A percentile compares a stretch with the other conserved stretches of the same genome.
Conservation (phyloP, 2,113 vertebrate species). For the Scytalopus superciliaris region DNA sequence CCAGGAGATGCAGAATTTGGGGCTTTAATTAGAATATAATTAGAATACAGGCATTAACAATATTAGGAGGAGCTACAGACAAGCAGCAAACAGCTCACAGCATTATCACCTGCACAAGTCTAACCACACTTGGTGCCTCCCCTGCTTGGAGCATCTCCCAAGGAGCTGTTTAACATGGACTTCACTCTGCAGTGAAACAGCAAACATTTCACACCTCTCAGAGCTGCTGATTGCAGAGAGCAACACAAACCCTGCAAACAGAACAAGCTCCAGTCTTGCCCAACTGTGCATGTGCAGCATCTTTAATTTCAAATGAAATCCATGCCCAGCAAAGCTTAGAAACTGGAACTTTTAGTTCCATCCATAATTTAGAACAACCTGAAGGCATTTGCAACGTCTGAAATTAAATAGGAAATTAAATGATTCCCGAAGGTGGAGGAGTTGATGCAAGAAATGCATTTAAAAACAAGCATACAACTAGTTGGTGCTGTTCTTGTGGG, state of each 20-base stretch:
- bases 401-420: constrained; percentile 64
- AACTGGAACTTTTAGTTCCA: background rate
- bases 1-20: background rate
- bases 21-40: background rate
- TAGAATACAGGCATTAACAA: background rate
- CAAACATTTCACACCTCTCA: constrained; percentile 6
- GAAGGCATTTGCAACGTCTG: background rate
- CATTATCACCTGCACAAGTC: background rate
- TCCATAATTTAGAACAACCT: constrained; percentile 51
- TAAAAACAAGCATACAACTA: background rate
- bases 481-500: background rate
- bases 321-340: background rate
- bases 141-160: background rate
- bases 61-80: background rate
- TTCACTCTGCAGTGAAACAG: background rate
- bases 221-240: background rate
- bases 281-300: background rate
- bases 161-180: background rate
- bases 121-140: background rate
- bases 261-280: background rate
- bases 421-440: background rate
- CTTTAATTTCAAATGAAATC: background rate
- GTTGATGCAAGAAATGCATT: background rate
- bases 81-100: background rate
- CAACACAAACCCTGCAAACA: background rate